Evolutionary conservation across 2,888 invertebrate species (phyloP).

Genomic region (Synanthedon andrenaeformis): DNA sequence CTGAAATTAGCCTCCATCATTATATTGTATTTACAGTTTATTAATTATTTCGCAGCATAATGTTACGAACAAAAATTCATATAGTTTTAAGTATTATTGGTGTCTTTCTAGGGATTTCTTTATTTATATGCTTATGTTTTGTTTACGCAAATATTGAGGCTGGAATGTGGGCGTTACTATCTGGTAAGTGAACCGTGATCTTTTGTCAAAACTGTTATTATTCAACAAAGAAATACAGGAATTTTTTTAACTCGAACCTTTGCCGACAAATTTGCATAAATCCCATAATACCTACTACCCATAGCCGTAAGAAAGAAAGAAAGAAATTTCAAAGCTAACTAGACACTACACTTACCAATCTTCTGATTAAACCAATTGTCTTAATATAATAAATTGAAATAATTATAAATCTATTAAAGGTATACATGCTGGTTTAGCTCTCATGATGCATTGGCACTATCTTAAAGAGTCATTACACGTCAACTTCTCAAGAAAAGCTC

Average conservation of each 20-base stretch:
- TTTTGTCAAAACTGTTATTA: not conserved
- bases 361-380: no score
- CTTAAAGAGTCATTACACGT: conserved; percentile 52
- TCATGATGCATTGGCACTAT: conserved; percentile 56
- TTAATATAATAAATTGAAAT: no score
- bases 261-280: no score
- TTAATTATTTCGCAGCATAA: conserved; percentile 11
- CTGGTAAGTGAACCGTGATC: conserved; percentile 32
- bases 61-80: conserved; percentile 53
- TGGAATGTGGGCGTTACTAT: conserved; percentile 59
- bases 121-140: conserved; percentile 60
- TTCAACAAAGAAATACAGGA: no score
- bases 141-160: conserved; percentile 60
- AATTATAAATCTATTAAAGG: conserved; percentile 20
- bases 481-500: conserved; percentile 58
- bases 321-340: no score
- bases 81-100: conserved; percentile 50
- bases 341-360: no score
- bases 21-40: no score
- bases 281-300: no score
- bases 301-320: no score
- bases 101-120: conserved; percentile 43
- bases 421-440: conserved; percentile 39
- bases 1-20: no score
- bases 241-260: no score